Evolutionary conservation across 1,140 invertebrate species (phyloP), one percentile per base, ranked within the genome.

Genomic region (Ceratina calcarata): DNA sequence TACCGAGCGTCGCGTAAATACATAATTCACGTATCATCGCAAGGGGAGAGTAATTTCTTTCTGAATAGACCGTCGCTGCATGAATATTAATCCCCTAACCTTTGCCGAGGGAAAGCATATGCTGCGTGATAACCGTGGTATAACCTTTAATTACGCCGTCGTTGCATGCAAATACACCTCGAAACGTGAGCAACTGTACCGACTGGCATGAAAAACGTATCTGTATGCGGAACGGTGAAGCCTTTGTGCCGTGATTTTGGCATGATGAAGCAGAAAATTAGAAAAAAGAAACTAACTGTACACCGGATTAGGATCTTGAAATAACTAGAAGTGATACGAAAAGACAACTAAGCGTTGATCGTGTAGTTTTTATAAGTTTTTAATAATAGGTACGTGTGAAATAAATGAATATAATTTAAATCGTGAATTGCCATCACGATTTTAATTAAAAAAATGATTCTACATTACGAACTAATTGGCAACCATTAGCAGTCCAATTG

Each of bases 51-150:
- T 22, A 68, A 76, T 76, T 68, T 57, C 51, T 76, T 76, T 68
- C 64, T 55, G 12, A 37, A 58, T 55, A 58, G 27, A 57, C 12
- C 22, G n/a, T 22, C 49, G 37, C 37, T 45, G 32, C 64, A 68
- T 76, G 64, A 76, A 76, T 76, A 68, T 68, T 76, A 76, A 76
- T n/a, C 37, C 20, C 16, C 8, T 15, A 24, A n/a, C 12, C 32
- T 58, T 58, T 37, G 53, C 27, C 15, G 27, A n/a, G 3, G 24
- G 6, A 37, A 16, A 27, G 7, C 68, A 10, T 58, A 57, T 20
- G 24, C 13, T 15, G 1, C 18, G 15, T 16, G 27, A 67, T 67
- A 75, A 66, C 61, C 20, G 2, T 27, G 27, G 4, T 45, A 45
- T 45, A 45, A 13, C 73, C 16, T 66, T 37, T 66, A n/a, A 55